Conservation (phyloP, 2,888 invertebrate genomes). For the Oligia strigilis region DNA sequence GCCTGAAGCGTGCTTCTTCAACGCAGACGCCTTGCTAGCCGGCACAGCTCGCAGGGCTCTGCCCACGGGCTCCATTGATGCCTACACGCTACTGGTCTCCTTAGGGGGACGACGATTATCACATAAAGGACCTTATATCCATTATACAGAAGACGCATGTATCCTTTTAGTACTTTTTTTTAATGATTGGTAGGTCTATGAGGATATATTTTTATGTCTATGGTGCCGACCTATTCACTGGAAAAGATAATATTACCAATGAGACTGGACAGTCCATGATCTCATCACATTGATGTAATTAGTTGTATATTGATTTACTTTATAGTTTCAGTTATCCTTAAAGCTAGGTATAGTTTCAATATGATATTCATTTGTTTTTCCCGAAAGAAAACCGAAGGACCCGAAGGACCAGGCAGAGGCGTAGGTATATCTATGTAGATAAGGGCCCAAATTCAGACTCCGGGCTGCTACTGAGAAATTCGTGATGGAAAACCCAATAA, state of each 20-base stretch:
- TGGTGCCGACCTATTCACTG: too few relatives aligned
- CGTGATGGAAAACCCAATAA: not conserved
- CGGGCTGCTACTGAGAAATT: not conserved
- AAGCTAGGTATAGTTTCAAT: not conserved
- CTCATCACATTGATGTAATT: not conserved
- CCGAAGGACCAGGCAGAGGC: not conserved
- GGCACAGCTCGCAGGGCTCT: conserved; percentile 97
- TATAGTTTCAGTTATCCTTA: too few relatives aligned
- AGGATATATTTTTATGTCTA: too few relatives aligned
- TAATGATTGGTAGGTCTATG: too few relatives aligned
- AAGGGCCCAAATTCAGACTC: not conserved
- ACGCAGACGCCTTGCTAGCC: conserved; percentile 95
- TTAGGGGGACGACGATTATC: conserved; percentile 96
- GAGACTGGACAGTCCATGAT: not conserved
- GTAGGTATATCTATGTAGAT: not conserved
- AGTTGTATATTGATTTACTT: not conserved
- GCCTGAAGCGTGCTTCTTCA: conserved; percentile 96
- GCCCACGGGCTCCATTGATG: conserved; percentile 94
- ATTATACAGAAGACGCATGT: conserved; percentile 99
- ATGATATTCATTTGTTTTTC: not conserved
- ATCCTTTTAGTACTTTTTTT: conserved; percentile 90
- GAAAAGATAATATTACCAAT: not conserved
- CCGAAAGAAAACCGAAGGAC: not conserved
- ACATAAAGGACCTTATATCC: conserved; percentile 93
- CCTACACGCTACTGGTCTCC: conserved; percentile 97